Evolutionary conservation across 2,888 invertebrate species (phyloP), one percentile per base, ranked within the genome.

Genomic region (Suillia variegata): DNA sequence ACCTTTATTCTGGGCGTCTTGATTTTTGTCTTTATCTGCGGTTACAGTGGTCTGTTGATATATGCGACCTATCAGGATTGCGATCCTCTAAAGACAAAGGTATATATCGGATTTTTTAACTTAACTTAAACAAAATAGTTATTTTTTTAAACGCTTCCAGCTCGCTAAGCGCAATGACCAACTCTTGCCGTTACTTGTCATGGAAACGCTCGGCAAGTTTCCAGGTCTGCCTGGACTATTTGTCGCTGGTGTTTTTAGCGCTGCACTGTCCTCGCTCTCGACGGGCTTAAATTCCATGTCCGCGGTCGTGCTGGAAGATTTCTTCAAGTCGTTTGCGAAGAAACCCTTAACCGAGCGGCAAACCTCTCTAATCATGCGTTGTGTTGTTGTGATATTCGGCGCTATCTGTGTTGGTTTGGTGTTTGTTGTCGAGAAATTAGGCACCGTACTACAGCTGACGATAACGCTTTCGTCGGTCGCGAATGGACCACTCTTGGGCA

Each of bases 191-290:
- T 79, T 94, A 17, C 83, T 93, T 56, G 94, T 95, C 13, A 93
- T 94, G 91, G 91, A 94, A 68, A 87, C 90, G n/a, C 79, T 94
- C 15, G 88, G 89, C 1, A 84, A 88, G 48, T 86, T 87, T 80
- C 91, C 90, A 1, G 95, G 95, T 2, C 82, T 96, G 66, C 90
- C 94, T 0, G 96, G 96, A 2, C 82, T 96, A 20, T 95, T 95
- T 77, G 91, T 95, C 0, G 93, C 95, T 45, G 94, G 94, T 22
- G 90, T 96, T 1, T 95, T 95, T 73, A 94, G 94, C 82, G 95
- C 94, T 13, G 93, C 95, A 15, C 84, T 96, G 21, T 95, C 91
- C 74, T 91, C 91, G 1, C 83, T 92, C 18, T 92, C 91, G 4
- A 91, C 91, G 0, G 91, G 91, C 0, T 80, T 92, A 26, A 92